These are phyloP conservation scores for Achroia grisella DNA, from an alignment of 1,140 invertebrate genomes.

Conservation along the genomic window DNA sequence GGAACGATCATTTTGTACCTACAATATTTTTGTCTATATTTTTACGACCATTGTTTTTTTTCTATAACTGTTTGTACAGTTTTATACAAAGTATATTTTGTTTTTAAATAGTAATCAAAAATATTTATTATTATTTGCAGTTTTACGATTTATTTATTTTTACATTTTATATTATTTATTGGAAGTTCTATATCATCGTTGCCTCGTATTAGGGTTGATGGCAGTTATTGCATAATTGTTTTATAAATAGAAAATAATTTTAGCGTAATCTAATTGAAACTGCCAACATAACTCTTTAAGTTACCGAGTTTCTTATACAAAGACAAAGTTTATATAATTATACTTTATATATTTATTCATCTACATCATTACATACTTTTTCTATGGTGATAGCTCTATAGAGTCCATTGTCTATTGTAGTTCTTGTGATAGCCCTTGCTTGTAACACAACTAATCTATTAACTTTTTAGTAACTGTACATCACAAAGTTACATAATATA, in stretches of 20 bases:
- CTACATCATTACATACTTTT: constrained; percentile 17
- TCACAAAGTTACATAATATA: constrained; percentile 12
- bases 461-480: constrained; percentile 35
- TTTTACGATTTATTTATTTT: constrained; percentile 57
- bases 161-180: constrained; percentile 50
- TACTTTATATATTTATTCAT: constrained; percentile 30
- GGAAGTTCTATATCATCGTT: constrained; percentile 44
- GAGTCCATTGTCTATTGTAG: constrained; percentile 25
- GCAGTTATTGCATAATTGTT: constrained; percentile 39
- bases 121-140: constrained; percentile 62
- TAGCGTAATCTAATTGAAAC: constrained; percentile 38
- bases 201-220: constrained; percentile 34
- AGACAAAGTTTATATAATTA: constrained; percentile 51
- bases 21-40: constrained; percentile 49
- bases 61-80: constrained; percentile 52
- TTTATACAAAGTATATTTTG: constrained; percentile 58
- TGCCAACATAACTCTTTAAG: constrained; percentile 54
- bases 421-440: constrained; percentile 69
- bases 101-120: constrained; percentile 57
- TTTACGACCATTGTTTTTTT: constrained; percentile 40
- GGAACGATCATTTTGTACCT: constrained; percentile 57
- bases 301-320: constrained; percentile 62
- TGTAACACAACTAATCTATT: constrained; percentile 73
- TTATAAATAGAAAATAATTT: constrained; percentile 35
- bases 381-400: constrained; percentile 22